phyloP scores from a whole-genome alignment of 2,888 invertebrate genomes.

The Lepidochrysops patricia region DNA sequence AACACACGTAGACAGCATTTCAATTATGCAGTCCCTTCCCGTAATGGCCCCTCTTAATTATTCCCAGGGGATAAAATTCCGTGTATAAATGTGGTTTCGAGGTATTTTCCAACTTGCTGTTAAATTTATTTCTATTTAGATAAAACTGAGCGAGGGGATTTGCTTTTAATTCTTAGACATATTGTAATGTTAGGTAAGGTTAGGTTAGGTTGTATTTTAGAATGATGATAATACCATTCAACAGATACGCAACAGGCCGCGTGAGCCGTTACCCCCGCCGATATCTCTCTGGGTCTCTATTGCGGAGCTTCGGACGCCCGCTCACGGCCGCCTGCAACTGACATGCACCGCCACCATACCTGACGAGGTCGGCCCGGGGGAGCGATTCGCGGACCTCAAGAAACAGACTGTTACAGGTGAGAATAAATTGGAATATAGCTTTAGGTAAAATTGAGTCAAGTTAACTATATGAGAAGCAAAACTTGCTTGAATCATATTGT shows the following conservation, averaged over 20 bases:
- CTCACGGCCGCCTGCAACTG: constrained; percentile 80
- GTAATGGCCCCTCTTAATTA: constrained; percentile 7
- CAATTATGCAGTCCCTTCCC: constrained; percentile 7
- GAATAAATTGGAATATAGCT: too few relatives aligned
- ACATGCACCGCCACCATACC: constrained; percentile 87
- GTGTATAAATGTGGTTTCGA: constrained; percentile 1
- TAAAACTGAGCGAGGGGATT: background rate
- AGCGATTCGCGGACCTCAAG: constrained; percentile 82
- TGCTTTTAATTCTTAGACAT: background rate
- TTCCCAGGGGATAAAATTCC: constrained; percentile 6
- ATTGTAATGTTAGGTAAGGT: too few relatives aligned
- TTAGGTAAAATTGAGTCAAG: too few relatives aligned
- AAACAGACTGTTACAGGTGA: constrained; percentile 82
- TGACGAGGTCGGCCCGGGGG: constrained; percentile 80
- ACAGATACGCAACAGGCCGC: constrained; percentile 57
- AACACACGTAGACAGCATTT: constrained; percentile 12
- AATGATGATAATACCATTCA: background rate
- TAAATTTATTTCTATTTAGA: background rate
- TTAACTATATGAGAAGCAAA: too few relatives aligned
- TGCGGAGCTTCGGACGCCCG: constrained; percentile 80
- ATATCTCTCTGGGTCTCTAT: constrained; percentile 84
- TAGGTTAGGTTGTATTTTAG: too few relatives aligned
- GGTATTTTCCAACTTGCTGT: background rate
- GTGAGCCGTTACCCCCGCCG: constrained; percentile 67
- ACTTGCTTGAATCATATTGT: too few relatives aligned